These are phyloP conservation scores for Diloba caeruleocephala DNA, from an alignment of 2,888 invertebrate genomes.

Conservation along the genomic window DNA sequence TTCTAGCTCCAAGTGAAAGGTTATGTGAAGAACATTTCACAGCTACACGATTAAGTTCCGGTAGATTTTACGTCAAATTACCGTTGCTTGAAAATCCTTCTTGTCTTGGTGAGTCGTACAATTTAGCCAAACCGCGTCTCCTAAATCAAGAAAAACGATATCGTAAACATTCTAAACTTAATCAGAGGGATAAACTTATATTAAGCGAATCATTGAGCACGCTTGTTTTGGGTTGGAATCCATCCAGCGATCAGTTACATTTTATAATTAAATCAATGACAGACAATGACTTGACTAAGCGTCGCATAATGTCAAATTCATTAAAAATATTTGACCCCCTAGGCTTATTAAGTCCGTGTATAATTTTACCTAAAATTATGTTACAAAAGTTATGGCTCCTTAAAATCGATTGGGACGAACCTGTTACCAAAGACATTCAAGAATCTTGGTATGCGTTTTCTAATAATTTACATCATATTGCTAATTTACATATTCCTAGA, in stretches of 20 bases:
- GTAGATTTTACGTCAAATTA: constrained; percentile 1
- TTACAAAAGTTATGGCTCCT: too few relatives aligned
- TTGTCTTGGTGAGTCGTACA: background rate
- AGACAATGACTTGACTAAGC: background rate
- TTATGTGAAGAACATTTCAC: constrained; percentile 1
- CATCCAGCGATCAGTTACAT: background rate
- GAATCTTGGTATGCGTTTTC: too few relatives aligned
- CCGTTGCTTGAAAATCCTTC: background rate
- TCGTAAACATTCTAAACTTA: constrained; percentile 3
- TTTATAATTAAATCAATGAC: background rate
- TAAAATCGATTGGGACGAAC: too few relatives aligned
- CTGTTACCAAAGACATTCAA: too few relatives aligned
- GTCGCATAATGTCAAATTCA: background rate
- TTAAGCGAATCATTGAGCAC: background rate
- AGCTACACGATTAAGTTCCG: background rate
- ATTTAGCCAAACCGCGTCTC: background rate
- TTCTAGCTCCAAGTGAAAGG: background rate
- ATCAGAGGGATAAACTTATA: constrained; percentile 1
- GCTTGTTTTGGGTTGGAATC: background rate
- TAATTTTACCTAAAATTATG: too few relatives aligned
- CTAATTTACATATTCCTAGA: too few relatives aligned
- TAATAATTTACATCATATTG: too few relatives aligned
- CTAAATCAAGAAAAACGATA: constrained; percentile 5
- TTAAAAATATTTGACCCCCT: too few relatives aligned
- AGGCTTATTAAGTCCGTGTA: too few relatives aligned